Percentiles rank a stretch among this genome's conserved stretches.
Evolutionary conservation across 2,888 invertebrate species (phyloP).

Genomic region (Cryptus armator): DNA sequence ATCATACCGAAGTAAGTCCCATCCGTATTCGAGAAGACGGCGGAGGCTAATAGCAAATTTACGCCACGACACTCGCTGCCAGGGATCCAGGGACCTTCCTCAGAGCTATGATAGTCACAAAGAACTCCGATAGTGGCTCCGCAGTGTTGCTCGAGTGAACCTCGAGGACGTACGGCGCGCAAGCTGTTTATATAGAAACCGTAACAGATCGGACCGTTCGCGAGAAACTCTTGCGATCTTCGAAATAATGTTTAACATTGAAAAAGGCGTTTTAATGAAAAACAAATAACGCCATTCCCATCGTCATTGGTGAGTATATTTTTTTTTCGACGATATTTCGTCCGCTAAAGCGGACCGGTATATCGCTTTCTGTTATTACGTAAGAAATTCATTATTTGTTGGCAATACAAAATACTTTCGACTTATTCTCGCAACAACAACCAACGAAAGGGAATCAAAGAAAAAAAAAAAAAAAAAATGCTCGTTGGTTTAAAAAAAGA

Average conservation of each 20-base stretch:
- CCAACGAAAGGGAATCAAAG: neutral
- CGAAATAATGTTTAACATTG: slow-evolving; percentile 26
- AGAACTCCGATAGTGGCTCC: slow-evolving; percentile 85
- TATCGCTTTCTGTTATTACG: slow-evolving; percentile 23
- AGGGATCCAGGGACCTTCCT: slow-evolving; percentile 87
- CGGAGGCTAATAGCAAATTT: slow-evolving; percentile 82
- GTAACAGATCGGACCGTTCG: slow-evolving; percentile 60
- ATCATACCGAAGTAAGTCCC: slow-evolving; percentile 78
- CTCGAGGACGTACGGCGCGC: neutral
- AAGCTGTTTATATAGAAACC: slow-evolving; percentile 64
- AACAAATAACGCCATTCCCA: slow-evolving; percentile 52
- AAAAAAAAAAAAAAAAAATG: slow-evolving; percentile 42
- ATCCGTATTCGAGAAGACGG: slow-evolving; percentile 75
- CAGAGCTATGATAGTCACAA: slow-evolving; percentile 83
- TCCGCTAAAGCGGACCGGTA: slow-evolving; percentile 21
- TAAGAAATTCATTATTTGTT: slow-evolving; percentile 41
- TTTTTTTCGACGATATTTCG: slow-evolving; percentile 30
- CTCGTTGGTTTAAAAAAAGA: slow-evolving; percentile 50
- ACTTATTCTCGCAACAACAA: slow-evolving; percentile 32
- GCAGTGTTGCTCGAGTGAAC: slow-evolving; percentile 84
- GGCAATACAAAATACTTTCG: slow-evolving; percentile 51
- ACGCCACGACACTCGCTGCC: slow-evolving; percentile 86
- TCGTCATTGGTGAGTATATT: slow-evolving; percentile 41
- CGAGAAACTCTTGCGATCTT: slow-evolving; percentile 70
- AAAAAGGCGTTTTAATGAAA: slow-evolving; percentile 39